phyloP scores from a whole-genome alignment of 1,140 invertebrate species.

The Penaeus chinensis region DNA sequence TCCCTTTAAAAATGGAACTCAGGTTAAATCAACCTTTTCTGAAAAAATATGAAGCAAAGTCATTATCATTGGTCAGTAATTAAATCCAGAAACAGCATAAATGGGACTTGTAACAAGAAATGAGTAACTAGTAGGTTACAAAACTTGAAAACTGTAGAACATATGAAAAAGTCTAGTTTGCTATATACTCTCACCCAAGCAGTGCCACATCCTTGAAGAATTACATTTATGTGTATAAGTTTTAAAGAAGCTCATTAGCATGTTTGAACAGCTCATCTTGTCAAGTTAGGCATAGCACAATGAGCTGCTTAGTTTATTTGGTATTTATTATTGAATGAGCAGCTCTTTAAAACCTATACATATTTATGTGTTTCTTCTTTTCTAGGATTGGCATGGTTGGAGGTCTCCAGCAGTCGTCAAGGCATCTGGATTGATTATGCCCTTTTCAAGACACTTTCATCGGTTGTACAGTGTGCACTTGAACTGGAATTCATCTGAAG shows the following conservation, averaged over 20 bases:
- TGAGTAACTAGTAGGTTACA: too few species aligned
- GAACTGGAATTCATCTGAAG: neutral
- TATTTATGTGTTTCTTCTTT: conserved; percentile 47
- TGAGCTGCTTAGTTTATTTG: conserved; percentile 16
- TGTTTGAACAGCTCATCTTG: neutral
- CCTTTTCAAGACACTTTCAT: neutral
- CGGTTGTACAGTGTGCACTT: neutral
- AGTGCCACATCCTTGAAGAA: too few species aligned
- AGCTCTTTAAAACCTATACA: conserved; percentile 59
- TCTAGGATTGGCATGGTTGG: conserved; percentile 27
- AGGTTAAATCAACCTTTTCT: too few species aligned
- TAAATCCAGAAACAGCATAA: too few species aligned
- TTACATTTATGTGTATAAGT: conserved; percentile 49
- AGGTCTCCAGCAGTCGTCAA: neutral
- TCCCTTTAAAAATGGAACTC: too few species aligned
- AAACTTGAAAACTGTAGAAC: too few species aligned
- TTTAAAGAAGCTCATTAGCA: conserved; percentile 52
- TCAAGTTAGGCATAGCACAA: conserved; percentile 8
- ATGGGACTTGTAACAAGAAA: too few species aligned
- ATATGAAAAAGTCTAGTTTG: too few species aligned
- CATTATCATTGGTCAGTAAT: too few species aligned
- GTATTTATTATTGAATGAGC: conserved; percentile 42
- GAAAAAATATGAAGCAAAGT: too few species aligned
- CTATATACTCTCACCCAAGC: too few species aligned
- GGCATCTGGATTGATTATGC: conserved; percentile 3